Evolutionary conservation across 2,797 vertebrate species (phyloP).

Genomic region (Pangasius sanitwongsei): DNA sequence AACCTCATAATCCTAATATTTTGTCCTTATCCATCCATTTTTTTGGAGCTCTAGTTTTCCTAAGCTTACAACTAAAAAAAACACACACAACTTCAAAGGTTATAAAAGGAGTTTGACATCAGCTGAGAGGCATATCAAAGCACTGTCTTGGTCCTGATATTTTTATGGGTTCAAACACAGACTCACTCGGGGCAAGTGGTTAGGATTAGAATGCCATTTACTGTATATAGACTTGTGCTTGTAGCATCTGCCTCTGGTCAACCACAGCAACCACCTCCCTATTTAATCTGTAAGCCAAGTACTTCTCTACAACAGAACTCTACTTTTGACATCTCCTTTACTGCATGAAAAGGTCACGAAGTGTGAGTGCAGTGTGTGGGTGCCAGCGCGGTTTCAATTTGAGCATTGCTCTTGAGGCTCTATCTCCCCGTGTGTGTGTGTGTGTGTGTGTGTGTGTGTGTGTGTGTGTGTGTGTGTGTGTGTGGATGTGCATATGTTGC

Average conservation of each 20-base stretch:
- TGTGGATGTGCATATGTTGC: not conserved
- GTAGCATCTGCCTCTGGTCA: conserved; percentile 21
- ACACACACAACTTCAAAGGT: not conserved
- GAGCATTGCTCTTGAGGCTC: conserved; percentile 31
- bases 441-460: conserved; percentile 6
- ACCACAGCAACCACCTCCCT: not conserved
- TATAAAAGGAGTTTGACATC: not conserved
- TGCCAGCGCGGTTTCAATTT: conserved; percentile 50
- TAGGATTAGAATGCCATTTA: conserved; percentile 17
- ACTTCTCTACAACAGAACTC: conserved; percentile 32
- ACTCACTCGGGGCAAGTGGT: not conserved
- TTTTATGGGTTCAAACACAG: not conserved
- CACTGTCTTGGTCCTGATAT: not conserved
- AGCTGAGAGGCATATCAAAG: conserved; percentile 9
- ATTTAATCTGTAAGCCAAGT: not conserved
- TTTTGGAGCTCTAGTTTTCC: not conserved
- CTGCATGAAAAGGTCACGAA: conserved; percentile 44
- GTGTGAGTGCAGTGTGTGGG: not conserved
- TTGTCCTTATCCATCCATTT: not conserved
- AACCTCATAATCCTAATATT: not conserved
- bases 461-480: not conserved
- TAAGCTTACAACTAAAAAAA: not conserved
- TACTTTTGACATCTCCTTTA: conserved; percentile 25
- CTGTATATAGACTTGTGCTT: conserved; percentile 21
- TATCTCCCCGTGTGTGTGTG: conserved; percentile 28